Base-by-base conservation (phyloP, 2,888 invertebrate genomes). In the Lasioglossum morio region DNA sequence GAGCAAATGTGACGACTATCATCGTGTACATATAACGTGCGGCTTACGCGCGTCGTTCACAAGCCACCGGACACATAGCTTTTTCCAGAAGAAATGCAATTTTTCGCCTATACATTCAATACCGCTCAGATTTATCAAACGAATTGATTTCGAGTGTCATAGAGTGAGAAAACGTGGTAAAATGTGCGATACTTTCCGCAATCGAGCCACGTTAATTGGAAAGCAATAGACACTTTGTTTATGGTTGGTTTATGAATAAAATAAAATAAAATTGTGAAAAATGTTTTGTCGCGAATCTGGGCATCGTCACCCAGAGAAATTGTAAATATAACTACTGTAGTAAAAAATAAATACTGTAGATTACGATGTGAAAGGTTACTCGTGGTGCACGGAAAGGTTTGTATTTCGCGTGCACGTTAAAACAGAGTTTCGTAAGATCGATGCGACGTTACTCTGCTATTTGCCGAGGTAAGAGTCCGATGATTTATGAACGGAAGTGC, bases 1-100 rank as follows among this genome's bases (percentile, higher is more conserved):
- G 10, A 60, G 73, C 88, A 90, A 86, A 86, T 78, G 86, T 78
- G 86, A 85, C 85, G 75, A 72, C 57, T 10, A 70, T 19, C 60
- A 23, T 72, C 19, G n/a, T n/a, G 10, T 37, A 34, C 34, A 34
- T 34, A n/a, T 63, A 16, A 8, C 30, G 30, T 63, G 16, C 16
- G 63, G 16, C 30, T 30, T 16, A 2, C 7, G 30, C 63, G 3
- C n/a, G n/a, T 57, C 57, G n/a, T 57, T 7, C 63, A 63, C 63
- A 63, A 63, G 63, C 30, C 63, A 63, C 63, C 63, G 63, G 63
- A 63, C 63, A 30, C 63, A 7, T 16, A 30, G 30, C 30, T 63
- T 30, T 30, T 19, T 30, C 30, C 8, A 30, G 63, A 30, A 30
- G 16, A 60, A 63, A 63, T 63, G 63, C 30, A 63, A 19, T 16